Evolutionary conservation across 1,140 invertebrate species (phyloP), one percentile per base, ranked within the genome.

Genomic region (Drosophila azteca): DNA sequence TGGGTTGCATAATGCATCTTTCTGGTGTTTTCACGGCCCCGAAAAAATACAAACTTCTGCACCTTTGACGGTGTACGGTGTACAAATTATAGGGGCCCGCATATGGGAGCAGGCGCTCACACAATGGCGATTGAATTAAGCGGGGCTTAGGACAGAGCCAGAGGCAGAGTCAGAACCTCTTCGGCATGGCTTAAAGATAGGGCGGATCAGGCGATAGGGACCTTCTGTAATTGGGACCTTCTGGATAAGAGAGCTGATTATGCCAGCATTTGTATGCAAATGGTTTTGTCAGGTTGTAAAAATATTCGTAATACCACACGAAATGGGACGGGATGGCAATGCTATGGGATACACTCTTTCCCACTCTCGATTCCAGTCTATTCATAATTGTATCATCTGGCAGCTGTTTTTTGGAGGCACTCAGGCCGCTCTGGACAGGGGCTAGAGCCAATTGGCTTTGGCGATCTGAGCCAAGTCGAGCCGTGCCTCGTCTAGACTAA

Each of bases 201-300:
- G 50, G 45, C 39, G 44, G 64, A 52, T 31, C 41, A 54, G 53
- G 39, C 52, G 61, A 39, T 39, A 54, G 46, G 22, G 41, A 29
- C 48, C 48, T 20, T 20, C 17, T 59, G 52, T 71, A 79, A 83
- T 79, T 82, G 66, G n/a, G 43, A 66, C 41, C 44, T 58, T 31
- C 45, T 49, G 62, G 63, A 61, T 62, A 39, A 39, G 59, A 68
- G 57, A 68, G 68, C 62, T 82, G 73, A 81, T 81, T 77, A 71
- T 81, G 78, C 78, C 77, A 58, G 77, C 74, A 79, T 65, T 63
- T 43, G 24, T 35, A 78, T 50, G 43, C 58, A 60, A 67, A 74
- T 69, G 53, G 31, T 46, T 71, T 59, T 66, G 22, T 31, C 69
- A 57, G 69, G 59, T 64, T 73, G 35, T 50, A 70, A 31, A 57